A percentile compares a stretch with the other conserved stretches of the same genome.
phyloP scores from a whole-genome alignment of 2,888 invertebrate genomes.

The Thumatha senex region DNA sequence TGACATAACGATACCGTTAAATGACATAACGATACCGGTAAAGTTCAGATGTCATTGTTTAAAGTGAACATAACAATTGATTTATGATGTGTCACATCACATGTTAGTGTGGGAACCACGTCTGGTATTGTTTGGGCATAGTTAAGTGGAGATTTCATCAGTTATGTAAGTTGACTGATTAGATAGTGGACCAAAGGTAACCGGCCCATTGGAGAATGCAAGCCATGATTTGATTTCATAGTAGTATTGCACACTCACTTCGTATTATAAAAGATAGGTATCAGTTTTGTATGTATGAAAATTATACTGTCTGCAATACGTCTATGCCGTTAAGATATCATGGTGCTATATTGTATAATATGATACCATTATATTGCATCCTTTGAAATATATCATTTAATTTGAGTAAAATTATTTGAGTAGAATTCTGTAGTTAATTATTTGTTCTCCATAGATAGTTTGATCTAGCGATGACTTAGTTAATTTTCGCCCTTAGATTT shows the following conservation, averaged over 20 bases:
- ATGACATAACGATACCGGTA: constrained; percentile 21
- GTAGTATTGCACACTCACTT: constrained; percentile 23
- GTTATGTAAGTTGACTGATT: constrained; percentile 45
- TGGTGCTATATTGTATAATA: constrained; percentile 15
- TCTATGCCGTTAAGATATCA: constrained; percentile 9
- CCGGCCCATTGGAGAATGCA: constrained; percentile 33
- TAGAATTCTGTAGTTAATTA: too few species aligned
- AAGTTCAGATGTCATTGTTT: constrained; percentile 32
- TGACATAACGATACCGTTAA: constrained; percentile 16
- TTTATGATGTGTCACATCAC: constrained; percentile 44
- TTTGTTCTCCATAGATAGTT: too few species aligned
- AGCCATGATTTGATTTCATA: constrained; percentile 30
- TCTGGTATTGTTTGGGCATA: constrained; percentile 24
- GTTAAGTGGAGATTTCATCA: constrained; percentile 27
- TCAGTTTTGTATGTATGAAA: constrained; percentile 8
- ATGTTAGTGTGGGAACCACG: constrained; percentile 32
- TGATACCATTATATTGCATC: constrained; percentile 2
- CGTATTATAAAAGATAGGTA: constrained; percentile 29
- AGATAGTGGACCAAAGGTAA: constrained; percentile 41
- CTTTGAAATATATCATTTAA: too few species aligned
- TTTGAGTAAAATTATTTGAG: too few species aligned
- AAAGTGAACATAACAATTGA: constrained; percentile 31
- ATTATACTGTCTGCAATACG: constrained; percentile 17
- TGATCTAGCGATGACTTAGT: too few species aligned
- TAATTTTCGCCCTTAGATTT: too few species aligned